Base-by-base conservation (phyloP, 2,797 vertebrate species). In the Mormyrops attenuatus region DNA sequence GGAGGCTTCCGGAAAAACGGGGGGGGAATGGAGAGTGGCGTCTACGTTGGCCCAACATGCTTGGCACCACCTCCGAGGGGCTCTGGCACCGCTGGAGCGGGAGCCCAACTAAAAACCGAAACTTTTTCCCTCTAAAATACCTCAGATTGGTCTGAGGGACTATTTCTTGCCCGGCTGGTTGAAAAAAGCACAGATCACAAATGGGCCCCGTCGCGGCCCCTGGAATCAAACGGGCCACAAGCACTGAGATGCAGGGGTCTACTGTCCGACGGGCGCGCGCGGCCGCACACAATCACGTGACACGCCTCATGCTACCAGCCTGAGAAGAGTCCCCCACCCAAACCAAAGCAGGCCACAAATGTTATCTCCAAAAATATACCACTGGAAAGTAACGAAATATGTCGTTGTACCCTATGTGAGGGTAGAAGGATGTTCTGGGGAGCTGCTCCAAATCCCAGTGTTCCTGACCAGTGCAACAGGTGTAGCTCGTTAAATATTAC, bases 1-100 rank as follows among this genome's bases (percentile, higher is more conserved):
- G 89, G 90, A 90, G 89, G 60, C 92, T 90, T 89, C 91, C 22
- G 88, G 88, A 92, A 89, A 91, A 88, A 89, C 89, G 30, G 66
- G 50, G 11, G 91, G 22, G 87, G 90, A 63, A 92, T 88, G 88
- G 89, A 90, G 80, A 85, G 66, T 63, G 90, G 63, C 20, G 11
- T 89, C 60, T 89, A 73, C 34, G 22, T 57, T 52, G 60, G 52
- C 86, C 69, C 49, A 38, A 77, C 34, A 22, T 20, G 52, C n/a
- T 8, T 22, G 41, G 63, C 53, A 41, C 63, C 66, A 82, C 44
- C 17, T 82, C 50, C 15, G 44, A 90, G 77, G 44, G 41, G 13
- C 13, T 60, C 55, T 44, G 22, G 66, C 9, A 38, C 53, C 8
- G 1, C 47, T 2, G 9, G 47, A 15, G 20, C 3, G 2, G 47